Evolutionary conservation across 2,113 vertebrate species (phyloP), one percentile per base, ranked within the genome.

Genomic region (Megaceryle torquata): DNA sequence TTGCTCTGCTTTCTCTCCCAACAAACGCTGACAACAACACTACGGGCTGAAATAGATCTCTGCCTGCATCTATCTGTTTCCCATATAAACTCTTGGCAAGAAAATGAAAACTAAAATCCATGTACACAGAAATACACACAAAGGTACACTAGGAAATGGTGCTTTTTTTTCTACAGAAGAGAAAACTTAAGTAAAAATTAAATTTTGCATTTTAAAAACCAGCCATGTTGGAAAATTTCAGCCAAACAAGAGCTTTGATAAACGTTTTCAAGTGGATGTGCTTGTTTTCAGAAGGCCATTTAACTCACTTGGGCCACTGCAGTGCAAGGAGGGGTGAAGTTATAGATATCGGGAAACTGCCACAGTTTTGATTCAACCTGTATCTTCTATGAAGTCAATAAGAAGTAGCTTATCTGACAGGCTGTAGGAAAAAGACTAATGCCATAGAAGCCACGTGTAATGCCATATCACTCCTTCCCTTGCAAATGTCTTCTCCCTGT

Each of bases 291-390:
- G 85, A 69, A 37, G 37, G 37, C 37, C 37, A 37, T 37, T 37
- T 37, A 37, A 37, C 37, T 37, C 37, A 37, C 37, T 37, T 37
- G 37, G 37, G 14, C 5, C 5, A 9, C n/a, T 65, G 19, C 11
- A 10, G 21, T 18, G 37, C 26, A 59, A 59, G 70, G 74, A 35
- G 15, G 17, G 2, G 18, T 33, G n/a, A 79, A 70, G 31, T 33
- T 26, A 11, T 5, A 37, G 16, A 0, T 0, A 29, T 29, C 21
- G 6, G 15, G 50, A 59, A 72, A 18, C 13, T 43, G 25, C 9
- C 43, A 13, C 15, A 29, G 44, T 57, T 79, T 74, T 13, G 6
- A 28, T 69, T 67, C 60, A 79, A 33, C 10, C 1, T 51, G 11
- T 31, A 28, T 37, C 37, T 50, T 69, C 53, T 26, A 2, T 10